Conservation (phyloP, 35 echinoderm and acorn worm genomes). For the Lytechinus pictus region DNA sequence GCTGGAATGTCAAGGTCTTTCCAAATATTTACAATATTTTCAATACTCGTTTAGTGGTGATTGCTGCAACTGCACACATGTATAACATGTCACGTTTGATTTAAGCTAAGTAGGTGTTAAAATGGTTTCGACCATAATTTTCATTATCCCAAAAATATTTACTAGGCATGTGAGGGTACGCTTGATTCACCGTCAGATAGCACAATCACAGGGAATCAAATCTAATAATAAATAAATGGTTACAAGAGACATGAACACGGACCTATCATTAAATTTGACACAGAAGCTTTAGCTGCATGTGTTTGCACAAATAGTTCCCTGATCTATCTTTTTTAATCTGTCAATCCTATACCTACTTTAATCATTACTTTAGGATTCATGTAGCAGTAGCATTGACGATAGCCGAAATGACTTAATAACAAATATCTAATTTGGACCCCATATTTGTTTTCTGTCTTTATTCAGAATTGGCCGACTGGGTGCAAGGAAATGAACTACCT, state of each 20-base stretch:
- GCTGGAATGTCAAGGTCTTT: neutral
- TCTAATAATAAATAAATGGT: neutral
- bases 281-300: no score
- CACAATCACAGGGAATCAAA: neutral
- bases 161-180: neutral
- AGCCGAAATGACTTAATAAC: neutral
- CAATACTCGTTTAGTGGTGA: neutral
- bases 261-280: neutral
- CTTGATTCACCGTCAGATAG: neutral
- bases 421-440: neutral
- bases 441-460: neutral
- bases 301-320: no score
- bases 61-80: neutral
- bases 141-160: neutral
- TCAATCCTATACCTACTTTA: no score
- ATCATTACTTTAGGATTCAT: no score
- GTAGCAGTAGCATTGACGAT: neutral
- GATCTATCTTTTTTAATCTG: no score
- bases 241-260: neutral
- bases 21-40: neutral
- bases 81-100: neutral
- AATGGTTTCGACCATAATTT: neutral
- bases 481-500: slow-evolving; percentile 25
- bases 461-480: slow-evolving; percentile 25
- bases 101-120: neutral